phyloP scores from a whole-genome alignment of 2,797 vertebrate species.

The Acanthis flammea region DNA sequence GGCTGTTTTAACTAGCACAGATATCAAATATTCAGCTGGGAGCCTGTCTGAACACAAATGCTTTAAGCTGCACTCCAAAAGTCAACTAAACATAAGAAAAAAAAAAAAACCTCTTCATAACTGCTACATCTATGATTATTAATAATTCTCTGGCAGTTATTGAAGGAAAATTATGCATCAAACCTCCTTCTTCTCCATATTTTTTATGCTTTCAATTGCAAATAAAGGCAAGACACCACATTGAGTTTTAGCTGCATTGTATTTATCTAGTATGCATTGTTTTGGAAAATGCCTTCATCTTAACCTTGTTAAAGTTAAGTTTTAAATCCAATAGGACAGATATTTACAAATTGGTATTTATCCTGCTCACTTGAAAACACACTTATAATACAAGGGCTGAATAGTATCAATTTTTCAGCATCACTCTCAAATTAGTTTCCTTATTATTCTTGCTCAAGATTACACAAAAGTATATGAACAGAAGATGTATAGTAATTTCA shows the following conservation, averaged over 20 bases:
- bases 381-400: not conserved
- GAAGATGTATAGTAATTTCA: not conserved
- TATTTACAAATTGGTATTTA: not conserved
- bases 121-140: not conserved
- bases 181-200: not conserved
- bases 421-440: not conserved
- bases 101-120: not conserved
- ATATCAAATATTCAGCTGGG: not conserved
- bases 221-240: not conserved
- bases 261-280: not conserved
- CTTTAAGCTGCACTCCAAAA: not conserved
- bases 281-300: not conserved
- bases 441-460: not conserved
- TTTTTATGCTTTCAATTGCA: not conserved
- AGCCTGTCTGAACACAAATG: not conserved
- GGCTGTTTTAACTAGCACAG: not conserved
- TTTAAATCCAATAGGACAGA: not conserved
- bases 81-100: not conserved
- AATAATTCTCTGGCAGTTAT: not conserved
- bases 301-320: not conserved
- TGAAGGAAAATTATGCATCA: not conserved
- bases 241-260: not conserved
- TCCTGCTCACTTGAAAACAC: not conserved
- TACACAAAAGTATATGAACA: not conserved
- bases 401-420: not conserved